A percentile compares a stretch with the other conserved stretches of the same genome.
Conservation (phyloP, 1,140 invertebrate genomes). For the Ceratina japonica region DNA sequence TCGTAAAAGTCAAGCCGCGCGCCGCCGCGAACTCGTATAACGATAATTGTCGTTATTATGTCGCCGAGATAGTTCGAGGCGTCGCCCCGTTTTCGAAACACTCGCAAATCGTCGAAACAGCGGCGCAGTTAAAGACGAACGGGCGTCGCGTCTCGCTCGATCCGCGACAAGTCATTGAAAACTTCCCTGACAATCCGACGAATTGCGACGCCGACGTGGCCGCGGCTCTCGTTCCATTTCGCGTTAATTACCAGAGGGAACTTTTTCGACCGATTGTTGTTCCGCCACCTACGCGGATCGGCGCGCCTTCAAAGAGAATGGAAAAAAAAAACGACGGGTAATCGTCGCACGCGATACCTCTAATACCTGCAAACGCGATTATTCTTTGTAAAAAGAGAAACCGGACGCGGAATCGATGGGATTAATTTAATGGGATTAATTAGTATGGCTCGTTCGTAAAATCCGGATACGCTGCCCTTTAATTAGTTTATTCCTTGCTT, state of each 20-base stretch:
- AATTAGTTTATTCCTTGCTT: not conserved
- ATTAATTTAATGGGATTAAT: conserved; percentile 15
- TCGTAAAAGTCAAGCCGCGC: not conserved
- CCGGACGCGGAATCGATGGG: not conserved
- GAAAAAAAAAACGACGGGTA: not conserved
- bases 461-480: not conserved
- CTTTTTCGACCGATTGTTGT: conserved; percentile 25
- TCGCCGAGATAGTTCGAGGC: conserved; percentile 26
- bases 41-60: conserved; percentile 61
- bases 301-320: not conserved
- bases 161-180: conserved; percentile 53
- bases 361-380: not conserved
- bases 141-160: not conserved
- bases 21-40: conserved; percentile 38
- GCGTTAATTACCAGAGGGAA: conserved; percentile 27
- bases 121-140: conserved; percentile 38
- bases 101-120: conserved; percentile 51
- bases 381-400: not conserved
- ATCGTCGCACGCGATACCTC: not conserved
- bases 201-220: conserved; percentile 12
- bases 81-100: not conserved
- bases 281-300: not conserved
- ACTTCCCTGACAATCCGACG: conserved; percentile 55
- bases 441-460: not conserved
- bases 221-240: not conserved